phyloP scores from a whole-genome alignment of 1,140 invertebrate species.

The Choristoneura fumiferana region DNA sequence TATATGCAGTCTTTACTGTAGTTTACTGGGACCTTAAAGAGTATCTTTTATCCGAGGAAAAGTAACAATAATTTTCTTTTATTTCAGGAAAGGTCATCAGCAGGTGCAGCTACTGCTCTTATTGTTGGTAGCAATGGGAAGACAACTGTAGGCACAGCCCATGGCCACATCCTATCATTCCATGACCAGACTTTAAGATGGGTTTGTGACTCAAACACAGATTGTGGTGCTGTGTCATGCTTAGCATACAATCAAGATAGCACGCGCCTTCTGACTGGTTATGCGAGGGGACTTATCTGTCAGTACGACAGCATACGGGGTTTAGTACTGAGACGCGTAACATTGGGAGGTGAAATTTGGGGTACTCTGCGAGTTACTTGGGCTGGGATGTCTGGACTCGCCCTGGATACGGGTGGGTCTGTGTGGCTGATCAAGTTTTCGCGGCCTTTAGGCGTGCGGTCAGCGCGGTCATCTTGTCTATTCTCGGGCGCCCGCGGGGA shows the following conservation, averaged over 20 bases:
- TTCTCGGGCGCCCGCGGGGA: constrained; percentile 97
- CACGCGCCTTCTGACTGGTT: constrained; percentile 90
- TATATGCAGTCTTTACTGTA: no score
- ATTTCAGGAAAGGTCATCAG: constrained; percentile 90
- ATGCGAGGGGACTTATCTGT: constrained; percentile 91
- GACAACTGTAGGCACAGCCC: constrained; percentile 94
- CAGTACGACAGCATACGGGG: constrained; percentile 90
- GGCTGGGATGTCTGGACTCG: constrained; percentile 80
- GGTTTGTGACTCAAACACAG: constrained; percentile 86
- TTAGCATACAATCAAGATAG: constrained; percentile 93
- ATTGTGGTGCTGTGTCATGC: constrained; percentile 90
- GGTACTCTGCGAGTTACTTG: constrained; percentile 93
- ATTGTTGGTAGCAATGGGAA: constrained; percentile 86
- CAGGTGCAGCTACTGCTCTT: constrained; percentile 91
- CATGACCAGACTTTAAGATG: constrained; percentile 93
- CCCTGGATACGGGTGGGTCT: constrained; percentile 97
- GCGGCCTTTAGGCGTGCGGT: constrained; percentile 91
- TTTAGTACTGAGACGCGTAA: constrained; percentile 89
- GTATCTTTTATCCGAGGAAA: no score
- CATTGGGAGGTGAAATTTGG: constrained; percentile 92
- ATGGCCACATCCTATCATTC: constrained; percentile 94
- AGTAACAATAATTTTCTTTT: no score
- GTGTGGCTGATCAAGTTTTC: constrained; percentile 97
- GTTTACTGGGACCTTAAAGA: no score
- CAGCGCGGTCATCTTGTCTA: constrained; percentile 92